phyloP scores from a whole-genome alignment of 1,140 invertebrate species.

The Pseudomyrmex dendroicus region DNA sequence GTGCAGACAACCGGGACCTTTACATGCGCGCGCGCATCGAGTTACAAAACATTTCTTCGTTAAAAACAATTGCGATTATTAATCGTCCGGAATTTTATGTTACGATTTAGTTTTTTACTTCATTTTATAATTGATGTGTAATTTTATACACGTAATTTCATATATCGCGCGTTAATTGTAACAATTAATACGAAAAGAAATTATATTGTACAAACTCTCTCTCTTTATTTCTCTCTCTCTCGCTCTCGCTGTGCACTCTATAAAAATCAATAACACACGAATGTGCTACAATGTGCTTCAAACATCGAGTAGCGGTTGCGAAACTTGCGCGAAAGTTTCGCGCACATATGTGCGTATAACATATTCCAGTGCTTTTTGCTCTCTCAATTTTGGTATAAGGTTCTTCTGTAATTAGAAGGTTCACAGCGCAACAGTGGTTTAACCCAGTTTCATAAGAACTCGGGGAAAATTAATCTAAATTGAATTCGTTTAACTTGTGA shows the following conservation, averaged over 20 bases:
- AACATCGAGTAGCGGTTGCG: too few species aligned
- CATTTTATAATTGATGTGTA: too few species aligned
- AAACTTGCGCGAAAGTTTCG: background rate
- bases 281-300: too few species aligned
- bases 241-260: too few species aligned
- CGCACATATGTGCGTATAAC: background rate
- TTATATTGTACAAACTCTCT: too few species aligned
- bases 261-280: too few species aligned
- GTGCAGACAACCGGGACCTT: slow-evolving; percentile 5
- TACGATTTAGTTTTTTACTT: too few species aligned
- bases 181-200: too few species aligned
- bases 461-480: slow-evolving; percentile 6
- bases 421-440: background rate
- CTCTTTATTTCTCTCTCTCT: too few species aligned
- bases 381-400: background rate
- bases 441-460: background rate
- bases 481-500: background rate
- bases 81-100: too few species aligned
- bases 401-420: background rate
- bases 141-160: too few species aligned
- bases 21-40: background rate
- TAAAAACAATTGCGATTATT: slow-evolving; percentile 3
- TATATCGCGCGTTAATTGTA: too few species aligned
- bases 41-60: slow-evolving; percentile 10
- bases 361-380: background rate